Evolutionary conservation across 1,140 invertebrate genomes (phyloP).

Genomic region (Zaprionus nigranus): DNA sequence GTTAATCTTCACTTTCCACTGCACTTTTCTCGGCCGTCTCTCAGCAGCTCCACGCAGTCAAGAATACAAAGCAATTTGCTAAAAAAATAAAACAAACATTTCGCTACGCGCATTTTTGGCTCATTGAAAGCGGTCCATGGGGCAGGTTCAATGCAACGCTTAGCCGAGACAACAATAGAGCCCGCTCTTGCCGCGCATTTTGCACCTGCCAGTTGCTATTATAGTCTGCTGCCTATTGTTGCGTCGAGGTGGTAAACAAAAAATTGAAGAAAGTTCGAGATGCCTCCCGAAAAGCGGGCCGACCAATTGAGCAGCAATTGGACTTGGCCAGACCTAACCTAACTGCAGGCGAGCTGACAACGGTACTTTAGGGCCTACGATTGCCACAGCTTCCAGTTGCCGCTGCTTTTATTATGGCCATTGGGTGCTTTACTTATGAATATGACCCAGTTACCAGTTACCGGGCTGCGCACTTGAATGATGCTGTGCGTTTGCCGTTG

Average conservation of each 20-base stretch:
- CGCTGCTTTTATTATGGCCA: slow-evolving; percentile 5
- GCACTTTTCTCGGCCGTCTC: slow-evolving; percentile 71
- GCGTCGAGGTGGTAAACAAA: slow-evolving; percentile 62
- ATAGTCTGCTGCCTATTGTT: slow-evolving; percentile 53
- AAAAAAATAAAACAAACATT: slow-evolving; percentile 81
- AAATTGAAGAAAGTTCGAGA: slow-evolving; percentile 73
- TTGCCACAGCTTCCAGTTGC: background rate
- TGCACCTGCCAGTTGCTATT: slow-evolving; percentile 26
- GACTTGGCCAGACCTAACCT: slow-evolving; percentile 39
- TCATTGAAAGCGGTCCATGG: slow-evolving; percentile 55
- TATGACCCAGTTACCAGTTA: slow-evolving; percentile 70
- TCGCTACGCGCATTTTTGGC: slow-evolving; percentile 69
- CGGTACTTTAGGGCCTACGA: slow-evolving; percentile 25
- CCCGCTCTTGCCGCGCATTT: slow-evolving; percentile 38
- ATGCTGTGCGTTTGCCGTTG: slow-evolving; percentile 51
- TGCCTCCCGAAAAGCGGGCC: slow-evolving; percentile 27
- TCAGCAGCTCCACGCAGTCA: slow-evolving; percentile 12
- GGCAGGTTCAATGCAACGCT: slow-evolving; percentile 35
- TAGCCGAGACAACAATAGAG: slow-evolving; percentile 44
- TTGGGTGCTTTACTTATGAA: slow-evolving; percentile 79
- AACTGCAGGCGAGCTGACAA: slow-evolving; percentile 53
- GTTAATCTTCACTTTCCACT: slow-evolving; percentile 65
- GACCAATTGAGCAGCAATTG: slow-evolving; percentile 44
- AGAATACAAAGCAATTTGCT: slow-evolving; percentile 77
- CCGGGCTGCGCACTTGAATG: slow-evolving; percentile 40